Base-by-base conservation (phyloP, 1,140 invertebrate genomes). In the Venustaconcha ellipsiformis region DNA sequence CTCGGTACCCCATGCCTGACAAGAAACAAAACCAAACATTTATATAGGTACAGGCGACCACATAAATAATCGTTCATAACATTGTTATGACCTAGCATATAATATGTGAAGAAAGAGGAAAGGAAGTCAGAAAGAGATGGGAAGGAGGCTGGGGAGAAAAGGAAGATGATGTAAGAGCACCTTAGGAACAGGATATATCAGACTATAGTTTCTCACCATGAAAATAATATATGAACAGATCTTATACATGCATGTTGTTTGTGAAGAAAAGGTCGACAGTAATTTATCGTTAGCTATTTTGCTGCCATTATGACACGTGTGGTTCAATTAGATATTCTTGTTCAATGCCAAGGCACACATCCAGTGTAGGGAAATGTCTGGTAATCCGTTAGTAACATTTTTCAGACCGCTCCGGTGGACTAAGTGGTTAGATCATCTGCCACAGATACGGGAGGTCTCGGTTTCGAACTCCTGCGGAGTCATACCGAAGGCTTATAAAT, bases 1-100 rank as follows among this genome's bases (percentile, higher is more conserved):
- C 83, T 13, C 48, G 70, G 67, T 81, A 75, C 12, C 80, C 86
- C 14, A 58, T 59, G 59, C 72, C 75, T 77, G 70, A 30, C 55
- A 30, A 62, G 13, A 62, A 18, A 62, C 18, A 14, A 18, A 62
- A 11, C 6, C 37, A 23, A 26, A 15, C 65, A 15, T 18, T 23
- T 6, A 67, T 20, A 67, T 18, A 67, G 65, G 18, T 37, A 23
- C 8, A 37, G 20, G 11, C 1, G 0, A 18, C 0, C 17, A 11
- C 20, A 37, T 3, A 67, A 8, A 20, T 12, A 67, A 20, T 18
- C 17, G 18, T 18, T 23, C 18, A 67, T 37, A 20, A 18, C 17
- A 18, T 18, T 20, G 3, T 18, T 18, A 13, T 37, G 26, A 37
- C 18, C n/a, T 18, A 11, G 18, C 0, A 37, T 3, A 23, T 23